phyloP scores from a whole-genome alignment of 2,113 vertebrate genomes.

The Axis porcinus region DNA sequence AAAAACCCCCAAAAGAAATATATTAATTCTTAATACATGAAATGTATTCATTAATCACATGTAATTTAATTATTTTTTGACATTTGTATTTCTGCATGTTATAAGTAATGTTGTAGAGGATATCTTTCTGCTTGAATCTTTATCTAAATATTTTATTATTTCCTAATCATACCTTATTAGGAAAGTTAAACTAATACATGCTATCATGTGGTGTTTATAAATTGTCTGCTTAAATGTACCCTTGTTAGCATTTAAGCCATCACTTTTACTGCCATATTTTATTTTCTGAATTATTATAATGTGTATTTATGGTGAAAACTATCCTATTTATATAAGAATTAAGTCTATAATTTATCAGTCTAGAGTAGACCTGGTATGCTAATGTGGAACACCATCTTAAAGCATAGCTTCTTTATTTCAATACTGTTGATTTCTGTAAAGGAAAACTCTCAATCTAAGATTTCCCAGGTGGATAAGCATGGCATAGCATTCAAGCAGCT shows the following conservation, averaged over 20 bases:
- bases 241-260: neutral
- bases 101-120: neutral
- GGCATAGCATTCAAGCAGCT: constrained; percentile 49
- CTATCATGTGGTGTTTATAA: neutral
- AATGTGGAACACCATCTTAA: neutral
- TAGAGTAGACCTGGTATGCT: neutral
- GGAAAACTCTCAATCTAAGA: constrained; percentile 49
- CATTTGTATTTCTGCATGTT: neutral
- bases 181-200: neutral
- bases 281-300: constrained; percentile 24
- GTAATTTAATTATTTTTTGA: neutral
- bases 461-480: constrained; percentile 42
- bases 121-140: neutral
- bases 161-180: neutral
- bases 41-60: neutral
- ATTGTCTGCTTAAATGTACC: neutral
- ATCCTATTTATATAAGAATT: neutral
- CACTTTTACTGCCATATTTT: constrained; percentile 3
- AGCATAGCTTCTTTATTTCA: neutral
- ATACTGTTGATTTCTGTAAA: constrained; percentile 47
- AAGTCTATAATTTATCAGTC: neutral
- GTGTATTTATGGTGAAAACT: neutral
- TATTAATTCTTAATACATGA: neutral
- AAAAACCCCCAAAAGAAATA: neutral
- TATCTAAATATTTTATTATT: constrained; percentile 9